Conservation (phyloP, 2,888 invertebrate genomes). For the Lasioglossum oenotherae region DNA sequence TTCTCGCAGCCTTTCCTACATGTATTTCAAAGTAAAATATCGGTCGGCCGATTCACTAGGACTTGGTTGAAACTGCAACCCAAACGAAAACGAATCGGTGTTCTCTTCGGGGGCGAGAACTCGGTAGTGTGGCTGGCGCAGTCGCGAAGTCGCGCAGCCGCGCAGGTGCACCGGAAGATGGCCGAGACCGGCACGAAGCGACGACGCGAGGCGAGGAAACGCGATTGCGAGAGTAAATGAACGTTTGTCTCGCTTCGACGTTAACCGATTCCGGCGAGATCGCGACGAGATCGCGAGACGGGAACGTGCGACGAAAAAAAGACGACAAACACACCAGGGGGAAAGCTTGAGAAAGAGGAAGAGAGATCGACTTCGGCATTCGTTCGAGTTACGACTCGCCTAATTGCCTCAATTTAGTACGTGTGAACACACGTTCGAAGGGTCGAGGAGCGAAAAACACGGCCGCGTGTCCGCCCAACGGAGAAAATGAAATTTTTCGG, state of each 20-base stretch:
- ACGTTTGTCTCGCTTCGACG: conserved; percentile 21
- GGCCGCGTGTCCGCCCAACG: conserved; percentile 15
- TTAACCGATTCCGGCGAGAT: conserved; percentile 13
- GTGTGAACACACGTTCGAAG: conserved; percentile 39
- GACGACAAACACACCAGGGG: neutral
- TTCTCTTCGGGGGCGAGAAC: neutral
- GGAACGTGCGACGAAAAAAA: neutral
- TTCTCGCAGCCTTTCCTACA: neutral
- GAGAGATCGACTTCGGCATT: neutral
- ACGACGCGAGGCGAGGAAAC: conserved; percentile 8
- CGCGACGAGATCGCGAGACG: neutral
- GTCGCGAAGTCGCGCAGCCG: conserved; percentile 1
- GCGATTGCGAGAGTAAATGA: neutral
- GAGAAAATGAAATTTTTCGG: conserved; percentile 36
- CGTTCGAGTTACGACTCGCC: conserved; percentile 26
- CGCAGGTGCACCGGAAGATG: conserved; percentile 47
- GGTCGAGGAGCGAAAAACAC: conserved; percentile 1
- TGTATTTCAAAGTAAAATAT: neutral
- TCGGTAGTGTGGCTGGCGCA: conserved; percentile 24
- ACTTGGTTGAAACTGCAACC: neutral
- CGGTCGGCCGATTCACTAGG: too few relatives aligned
- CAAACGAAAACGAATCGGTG: neutral
- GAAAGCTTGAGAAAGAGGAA: neutral
- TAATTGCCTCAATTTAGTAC: conserved; percentile 38
- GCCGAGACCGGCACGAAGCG: conserved; percentile 6